Conservation (phyloP, 2,113 vertebrate species). For the Cephalophus harveyi region DNA sequence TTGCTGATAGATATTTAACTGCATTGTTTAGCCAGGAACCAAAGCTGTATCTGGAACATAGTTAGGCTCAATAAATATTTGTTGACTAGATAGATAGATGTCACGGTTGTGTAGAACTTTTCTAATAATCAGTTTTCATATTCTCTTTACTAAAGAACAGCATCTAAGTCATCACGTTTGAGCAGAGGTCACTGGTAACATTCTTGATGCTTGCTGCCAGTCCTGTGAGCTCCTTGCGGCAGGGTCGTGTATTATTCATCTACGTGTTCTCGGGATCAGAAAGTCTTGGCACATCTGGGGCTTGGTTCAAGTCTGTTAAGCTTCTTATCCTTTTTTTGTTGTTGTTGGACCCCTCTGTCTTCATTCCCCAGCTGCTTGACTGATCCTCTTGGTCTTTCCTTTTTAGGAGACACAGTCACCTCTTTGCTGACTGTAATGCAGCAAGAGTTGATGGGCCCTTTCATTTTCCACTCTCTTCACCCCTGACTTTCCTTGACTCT, state of each 20-base stretch:
- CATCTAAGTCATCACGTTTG: not conserved
- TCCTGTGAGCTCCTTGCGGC: too few species aligned
- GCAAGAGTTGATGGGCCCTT: fast-evolving
- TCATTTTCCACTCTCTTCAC: not conserved
- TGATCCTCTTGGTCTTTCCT: not conserved
- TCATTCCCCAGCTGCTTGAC: not conserved
- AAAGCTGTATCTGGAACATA: not conserved
- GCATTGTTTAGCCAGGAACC: not conserved
- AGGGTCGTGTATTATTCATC: not conserved
- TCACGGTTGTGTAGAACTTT: not conserved
- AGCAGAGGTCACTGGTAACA: too few species aligned
- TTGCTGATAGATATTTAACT: not conserved
- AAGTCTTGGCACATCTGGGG: not conserved
- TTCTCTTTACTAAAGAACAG: not conserved
- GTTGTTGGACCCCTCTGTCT: not conserved
- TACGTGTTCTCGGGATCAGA: not conserved
- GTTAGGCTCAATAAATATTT: not conserved
- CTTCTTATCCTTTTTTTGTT: not conserved
- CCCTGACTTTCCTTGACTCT: not conserved
- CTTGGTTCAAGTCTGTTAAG: not conserved
- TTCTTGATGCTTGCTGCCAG: not conserved
- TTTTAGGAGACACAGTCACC: not conserved
- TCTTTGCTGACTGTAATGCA: not conserved
- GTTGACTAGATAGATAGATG: not conserved
- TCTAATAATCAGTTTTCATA: not conserved